Evolutionary conservation across 2,888 invertebrate species (phyloP).

Genomic region (Limnephilus lunatus): DNA sequence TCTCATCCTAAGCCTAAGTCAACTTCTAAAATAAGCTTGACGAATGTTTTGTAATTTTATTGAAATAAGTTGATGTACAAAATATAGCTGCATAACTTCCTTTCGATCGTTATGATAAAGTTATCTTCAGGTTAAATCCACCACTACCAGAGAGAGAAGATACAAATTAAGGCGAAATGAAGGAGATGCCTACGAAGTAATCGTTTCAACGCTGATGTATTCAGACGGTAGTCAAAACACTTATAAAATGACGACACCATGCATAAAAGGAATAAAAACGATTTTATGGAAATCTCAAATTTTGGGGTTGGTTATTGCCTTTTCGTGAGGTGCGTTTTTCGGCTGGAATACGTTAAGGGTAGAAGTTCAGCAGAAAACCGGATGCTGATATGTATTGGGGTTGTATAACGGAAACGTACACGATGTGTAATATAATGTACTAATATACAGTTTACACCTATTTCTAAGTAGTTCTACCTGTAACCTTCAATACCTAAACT

Average conservation of each 20-base stretch:
- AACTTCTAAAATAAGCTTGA: not conserved
- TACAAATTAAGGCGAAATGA: not conserved
- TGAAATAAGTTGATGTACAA: not conserved
- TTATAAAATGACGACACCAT: not conserved
- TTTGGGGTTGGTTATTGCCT: not conserved
- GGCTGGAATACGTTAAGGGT: not conserved
- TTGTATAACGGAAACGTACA: slow-evolving; percentile 2
- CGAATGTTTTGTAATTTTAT: not conserved
- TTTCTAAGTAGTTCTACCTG: no score
- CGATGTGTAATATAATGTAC: not conserved
- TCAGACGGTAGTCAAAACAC: not conserved
- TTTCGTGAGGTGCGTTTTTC: not conserved
- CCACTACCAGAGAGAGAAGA: not conserved
- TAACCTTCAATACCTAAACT: no score
- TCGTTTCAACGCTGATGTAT: not conserved
- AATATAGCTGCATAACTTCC: not conserved
- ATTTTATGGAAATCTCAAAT: not conserved
- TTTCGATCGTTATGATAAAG: not conserved
- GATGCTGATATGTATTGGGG: not conserved
- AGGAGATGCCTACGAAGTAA: not conserved
- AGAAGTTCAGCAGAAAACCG: not conserved
- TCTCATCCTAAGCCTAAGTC: not conserved
- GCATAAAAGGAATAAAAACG: not conserved
- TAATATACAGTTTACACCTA: no score
- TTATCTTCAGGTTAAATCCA: not conserved